These are phyloP conservation scores for Heteronetta atricapilla DNA, from an alignment of 2,113 vertebrate genomes.

Conservation along the genomic window DNA sequence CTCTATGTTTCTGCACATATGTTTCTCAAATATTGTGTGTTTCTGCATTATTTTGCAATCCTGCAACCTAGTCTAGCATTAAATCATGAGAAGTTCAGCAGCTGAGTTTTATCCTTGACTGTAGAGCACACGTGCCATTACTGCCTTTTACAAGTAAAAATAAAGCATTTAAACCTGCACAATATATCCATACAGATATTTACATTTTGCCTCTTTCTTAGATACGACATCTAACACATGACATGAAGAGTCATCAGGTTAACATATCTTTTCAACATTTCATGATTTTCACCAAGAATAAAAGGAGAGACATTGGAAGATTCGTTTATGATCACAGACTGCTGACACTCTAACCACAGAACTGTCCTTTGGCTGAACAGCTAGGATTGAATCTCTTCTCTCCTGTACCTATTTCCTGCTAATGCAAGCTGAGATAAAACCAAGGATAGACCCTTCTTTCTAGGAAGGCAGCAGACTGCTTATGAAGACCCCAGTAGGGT, in stretches of 20 bases:
- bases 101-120: background rate
- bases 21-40: slow-evolving; percentile 21
- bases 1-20: background rate
- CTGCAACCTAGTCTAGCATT: background rate
- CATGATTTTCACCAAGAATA: background rate
- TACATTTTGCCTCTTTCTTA: background rate
- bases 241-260: background rate
- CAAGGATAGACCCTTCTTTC: background rate
- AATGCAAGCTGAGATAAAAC: background rate
- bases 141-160: background rate
- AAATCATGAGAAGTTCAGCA: slow-evolving; percentile 10
- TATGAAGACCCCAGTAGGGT: background rate
- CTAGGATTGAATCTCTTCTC: background rate
- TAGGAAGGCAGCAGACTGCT: background rate
- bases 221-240: background rate
- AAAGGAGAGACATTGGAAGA: background rate
- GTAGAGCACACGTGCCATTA: background rate
- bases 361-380: background rate
- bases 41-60: slow-evolving; percentile 22
- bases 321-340: background rate
- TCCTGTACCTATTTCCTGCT: background rate
- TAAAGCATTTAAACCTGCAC: background rate
- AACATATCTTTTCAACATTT: background rate
- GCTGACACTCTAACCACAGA: background rate
- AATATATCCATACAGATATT: background rate